These are phyloP conservation scores for Heteromormyrus szaboi DNA, from an alignment of 2,797 vertebrate species.

Conservation along the genomic window DNA sequence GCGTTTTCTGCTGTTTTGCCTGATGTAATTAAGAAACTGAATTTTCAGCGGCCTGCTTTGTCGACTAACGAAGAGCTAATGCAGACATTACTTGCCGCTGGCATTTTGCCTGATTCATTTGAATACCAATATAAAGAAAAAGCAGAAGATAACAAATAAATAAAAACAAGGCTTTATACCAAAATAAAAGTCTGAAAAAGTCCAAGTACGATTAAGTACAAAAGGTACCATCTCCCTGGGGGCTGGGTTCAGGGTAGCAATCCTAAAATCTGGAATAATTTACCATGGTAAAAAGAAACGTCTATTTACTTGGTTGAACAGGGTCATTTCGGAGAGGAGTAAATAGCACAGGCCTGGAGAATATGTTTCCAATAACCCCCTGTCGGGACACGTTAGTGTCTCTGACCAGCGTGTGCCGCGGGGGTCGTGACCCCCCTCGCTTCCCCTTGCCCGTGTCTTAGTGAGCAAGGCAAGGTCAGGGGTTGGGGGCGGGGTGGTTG, in stretches of 20 bases:
- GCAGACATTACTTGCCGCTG: background rate
- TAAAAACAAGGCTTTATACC: background rate
- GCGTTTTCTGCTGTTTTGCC: background rate
- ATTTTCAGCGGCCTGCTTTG: background rate
- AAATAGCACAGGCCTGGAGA: slow-evolving; percentile 71
- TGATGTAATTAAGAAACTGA: background rate
- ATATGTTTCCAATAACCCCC: slow-evolving; percentile 94
- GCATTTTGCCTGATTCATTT: background rate
- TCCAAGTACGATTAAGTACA: background rate
- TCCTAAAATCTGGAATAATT: slow-evolving; percentile 59
- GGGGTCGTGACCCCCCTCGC: slow-evolving; percentile 75
- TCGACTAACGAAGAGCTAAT: background rate
- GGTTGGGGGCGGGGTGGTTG: slow-evolving; percentile 43
- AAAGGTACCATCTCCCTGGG: slow-evolving; percentile 40
- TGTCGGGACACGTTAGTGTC: slow-evolving; percentile 78
- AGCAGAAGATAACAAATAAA: background rate
- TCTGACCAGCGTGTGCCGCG: slow-evolving; percentile 66
- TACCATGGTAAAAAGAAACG: slow-evolving; percentile 64
- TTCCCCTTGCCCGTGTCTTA: slow-evolving; percentile 64
- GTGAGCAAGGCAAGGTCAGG: slow-evolving; percentile 59
- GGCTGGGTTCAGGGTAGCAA: slow-evolving; percentile 52
- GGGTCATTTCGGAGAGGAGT: slow-evolving; percentile 64
- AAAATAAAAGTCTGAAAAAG: background rate
- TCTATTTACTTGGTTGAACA: slow-evolving; percentile 62
- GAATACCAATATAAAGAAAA: background rate